Evolutionary conservation across 2,113 vertebrate genomes (phyloP).

Genomic region (Marcusenius ussheri): DNA sequence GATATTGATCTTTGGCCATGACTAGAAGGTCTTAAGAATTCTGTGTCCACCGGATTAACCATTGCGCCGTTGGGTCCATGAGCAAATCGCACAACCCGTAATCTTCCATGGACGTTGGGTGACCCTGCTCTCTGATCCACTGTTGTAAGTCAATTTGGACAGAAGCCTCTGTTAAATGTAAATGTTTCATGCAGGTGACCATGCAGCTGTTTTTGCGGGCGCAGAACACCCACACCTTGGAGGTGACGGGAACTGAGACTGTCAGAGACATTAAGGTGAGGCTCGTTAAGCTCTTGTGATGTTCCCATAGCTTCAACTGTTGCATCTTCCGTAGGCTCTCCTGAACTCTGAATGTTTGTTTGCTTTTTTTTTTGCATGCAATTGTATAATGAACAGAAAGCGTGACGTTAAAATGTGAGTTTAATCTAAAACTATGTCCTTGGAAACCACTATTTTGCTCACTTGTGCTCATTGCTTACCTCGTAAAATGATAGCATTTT

Average conservation of each 20-base stretch:
- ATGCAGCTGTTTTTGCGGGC: constrained; percentile 87
- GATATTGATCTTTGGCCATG: not conserved
- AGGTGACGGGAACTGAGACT: constrained; percentile 81
- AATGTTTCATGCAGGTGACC: constrained; percentile 35
- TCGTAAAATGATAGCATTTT: not conserved
- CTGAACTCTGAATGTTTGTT: not conserved
- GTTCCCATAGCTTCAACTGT: not conserved
- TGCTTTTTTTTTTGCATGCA: not conserved
- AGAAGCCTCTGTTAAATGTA: not conserved
- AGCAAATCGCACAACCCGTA: not conserved
- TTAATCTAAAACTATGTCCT: not conserved
- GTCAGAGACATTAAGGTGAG: constrained; percentile 77
- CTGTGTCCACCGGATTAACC: not conserved
- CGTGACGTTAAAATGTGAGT: not conserved
- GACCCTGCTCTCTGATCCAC: not conserved
- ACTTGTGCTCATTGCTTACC: not conserved
- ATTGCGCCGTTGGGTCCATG: not conserved
- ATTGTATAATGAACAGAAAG: not conserved
- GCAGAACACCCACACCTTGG: constrained; percentile 76
- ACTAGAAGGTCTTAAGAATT: not conserved
- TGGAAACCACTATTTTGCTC: not conserved
- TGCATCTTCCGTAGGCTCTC: not conserved
- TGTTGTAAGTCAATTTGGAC: not conserved
- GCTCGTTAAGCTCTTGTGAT: not conserved
- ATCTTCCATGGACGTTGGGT: not conserved